Percentiles rank a stretch among this genome's conserved stretches.
Evolutionary conservation across 1,140 invertebrate species (phyloP).

Genomic region (Prorops nasuta): DNA sequence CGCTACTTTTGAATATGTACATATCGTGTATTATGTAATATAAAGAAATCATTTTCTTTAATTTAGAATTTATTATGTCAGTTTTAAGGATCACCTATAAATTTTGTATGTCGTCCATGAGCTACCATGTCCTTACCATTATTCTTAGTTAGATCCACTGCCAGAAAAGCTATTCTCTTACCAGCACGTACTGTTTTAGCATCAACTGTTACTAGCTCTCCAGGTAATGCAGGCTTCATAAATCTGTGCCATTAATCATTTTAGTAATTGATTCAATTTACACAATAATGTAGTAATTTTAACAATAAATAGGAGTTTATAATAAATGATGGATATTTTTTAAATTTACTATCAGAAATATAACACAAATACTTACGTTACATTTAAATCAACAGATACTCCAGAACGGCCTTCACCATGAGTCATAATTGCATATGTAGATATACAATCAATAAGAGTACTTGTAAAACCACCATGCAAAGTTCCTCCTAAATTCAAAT

Average conservation of each 20-base stretch:
- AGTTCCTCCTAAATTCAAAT: conserved; percentile 72
- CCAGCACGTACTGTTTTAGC: conserved; percentile 77
- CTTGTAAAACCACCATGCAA: conserved; percentile 84
- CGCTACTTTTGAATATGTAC: conserved; percentile 2
- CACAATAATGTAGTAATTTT: conserved; percentile 5
- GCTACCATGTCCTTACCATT: conserved; percentile 70
- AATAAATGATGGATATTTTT: background rate
- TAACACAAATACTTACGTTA: conserved; percentile 60
- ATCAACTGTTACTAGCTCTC: conserved; percentile 78
- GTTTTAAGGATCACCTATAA: no score
- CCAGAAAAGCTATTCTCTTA: conserved; percentile 76
- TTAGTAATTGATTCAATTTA: conserved; percentile 6
- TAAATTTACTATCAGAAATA: background rate
- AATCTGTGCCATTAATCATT: conserved; percentile 58
- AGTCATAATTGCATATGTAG: conserved; percentile 76
- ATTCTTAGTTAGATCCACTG: conserved; percentile 75
- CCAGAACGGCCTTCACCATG: conserved; percentile 63
- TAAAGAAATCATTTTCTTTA: background rate
- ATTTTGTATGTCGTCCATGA: conserved; percentile 80
- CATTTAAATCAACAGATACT: conserved; percentile 73
- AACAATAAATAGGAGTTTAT: conserved; percentile 14
- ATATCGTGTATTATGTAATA: conserved; percentile 8
- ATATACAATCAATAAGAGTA: conserved; percentile 79
- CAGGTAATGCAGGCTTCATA: conserved; percentile 70
- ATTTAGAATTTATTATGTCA: background rate